Base-by-base conservation (phyloP, 2,797 vertebrate species). In the Macroramphosus scolopax region DNA sequence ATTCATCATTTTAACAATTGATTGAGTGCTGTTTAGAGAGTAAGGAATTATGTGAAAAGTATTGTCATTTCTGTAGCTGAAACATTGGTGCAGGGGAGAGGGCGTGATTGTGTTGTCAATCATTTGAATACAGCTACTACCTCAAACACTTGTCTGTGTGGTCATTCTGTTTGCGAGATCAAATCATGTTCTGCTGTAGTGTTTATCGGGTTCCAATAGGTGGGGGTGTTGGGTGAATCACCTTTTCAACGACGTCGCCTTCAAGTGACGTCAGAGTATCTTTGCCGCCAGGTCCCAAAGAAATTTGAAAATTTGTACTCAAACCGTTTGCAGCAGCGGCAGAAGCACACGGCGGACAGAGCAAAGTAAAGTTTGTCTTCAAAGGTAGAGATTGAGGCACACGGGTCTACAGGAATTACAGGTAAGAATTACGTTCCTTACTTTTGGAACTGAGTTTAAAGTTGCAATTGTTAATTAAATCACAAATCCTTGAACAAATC, bases 121-220 rank as follows among this genome's bases (percentile, higher is more conserved):
- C 82, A 86, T 88, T 87, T 85, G 71, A 89, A 90, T 90, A 89
- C 87, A 89, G 86, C 84, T 87, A 88, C 87, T 90, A 90, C 86
- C 84, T 88, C 86, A 86, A 84, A 81, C 59, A 59, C 29, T 22
- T 37, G 6, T 38, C 5, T 44, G 2, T 47, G 74, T 64, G 31
- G 7, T 63, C 2, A 13, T 43, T 53, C 25, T 16, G 24, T 17
- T 24, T 11, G 1, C 7, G 11, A 12, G 2, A 8, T 33, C 13
- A 16, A 13, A 14, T 32, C 7, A 3, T 14, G 30, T 22, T n/a
- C n/a, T n/a, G 3, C 2, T 56, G 76, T 15, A 65, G 40, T 51
- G 5, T 5, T 5, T 0, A 1, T 0, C 0, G 0, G 15, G 15
- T 1, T 30, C 60, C 68, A 25, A 9, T 13, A 61, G 79, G 44